A percentile compares a stretch with the other conserved stretches of the same genome.
phyloP scores from a whole-genome alignment of 2,888 invertebrate species.

The Eupithecia vulgata region DNA sequence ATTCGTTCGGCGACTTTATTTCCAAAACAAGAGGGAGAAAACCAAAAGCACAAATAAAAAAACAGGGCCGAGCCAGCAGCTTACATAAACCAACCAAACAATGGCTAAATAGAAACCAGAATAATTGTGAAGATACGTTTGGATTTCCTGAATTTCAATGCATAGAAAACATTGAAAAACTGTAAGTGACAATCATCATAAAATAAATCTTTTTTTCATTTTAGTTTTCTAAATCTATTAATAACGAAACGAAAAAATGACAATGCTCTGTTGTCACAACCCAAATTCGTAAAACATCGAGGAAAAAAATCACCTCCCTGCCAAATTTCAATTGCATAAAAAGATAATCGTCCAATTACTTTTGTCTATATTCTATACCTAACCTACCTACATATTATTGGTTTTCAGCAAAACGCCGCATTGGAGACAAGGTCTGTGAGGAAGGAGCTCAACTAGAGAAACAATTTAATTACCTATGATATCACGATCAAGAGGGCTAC shows the following conservation, averaged over 20 bases:
- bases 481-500: too few relatives aligned
- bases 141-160: slow-evolving; percentile 12
- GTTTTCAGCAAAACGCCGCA: slow-evolving; percentile 57
- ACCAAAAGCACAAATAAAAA: slow-evolving; percentile 9
- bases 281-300: too few relatives aligned
- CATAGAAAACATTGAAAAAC: slow-evolving; percentile 59
- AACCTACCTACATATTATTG: too few relatives aligned
- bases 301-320: too few relatives aligned
- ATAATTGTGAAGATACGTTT: slow-evolving; percentile 2
- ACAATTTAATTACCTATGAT: background rate
- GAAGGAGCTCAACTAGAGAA: background rate
- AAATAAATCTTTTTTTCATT: background rate
- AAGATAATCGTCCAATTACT: background rate
- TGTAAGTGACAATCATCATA: slow-evolving; percentile 50
- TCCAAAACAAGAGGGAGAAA: slow-evolving; percentile 14
- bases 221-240: too few relatives aligned
- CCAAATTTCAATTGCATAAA: too few relatives aligned
- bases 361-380: background rate
- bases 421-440: slow-evolving; percentile 54
- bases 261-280: too few relatives aligned
- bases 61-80: background rate
- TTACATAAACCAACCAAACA: slow-evolving; percentile 61
- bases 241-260: too few relatives aligned
- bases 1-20: background rate
- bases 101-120: slow-evolving; percentile 58